Evolutionary conservation across 30 jellyfish, hydroid and myxozoan genomes (phyloP).

Genomic region (Pseudorhiza aurosa): DNA sequence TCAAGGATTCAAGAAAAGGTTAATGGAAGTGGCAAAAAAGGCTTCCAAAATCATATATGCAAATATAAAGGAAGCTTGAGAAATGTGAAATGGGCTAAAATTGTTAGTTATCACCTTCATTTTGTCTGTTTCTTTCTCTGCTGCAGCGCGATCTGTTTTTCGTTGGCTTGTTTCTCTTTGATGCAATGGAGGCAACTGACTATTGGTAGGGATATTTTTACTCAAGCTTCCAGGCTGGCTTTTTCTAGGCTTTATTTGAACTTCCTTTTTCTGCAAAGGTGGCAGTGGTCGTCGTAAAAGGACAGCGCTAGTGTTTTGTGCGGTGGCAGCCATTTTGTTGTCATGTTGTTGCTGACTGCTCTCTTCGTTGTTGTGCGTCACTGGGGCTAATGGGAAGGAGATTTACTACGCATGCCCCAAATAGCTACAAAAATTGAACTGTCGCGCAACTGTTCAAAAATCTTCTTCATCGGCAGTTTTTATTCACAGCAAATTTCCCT

Average conservation of each 20-base stretch:
- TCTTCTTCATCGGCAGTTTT: too few species aligned
- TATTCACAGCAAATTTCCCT: too few species aligned
- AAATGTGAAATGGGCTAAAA: too few species aligned
- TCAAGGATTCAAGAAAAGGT: too few species aligned
- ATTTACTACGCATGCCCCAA: background rate
- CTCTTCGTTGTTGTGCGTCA: background rate
- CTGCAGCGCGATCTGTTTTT: slow-evolving; percentile 31
- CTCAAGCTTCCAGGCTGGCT: background rate
- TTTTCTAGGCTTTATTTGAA: background rate
- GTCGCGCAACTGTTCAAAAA: too few species aligned
- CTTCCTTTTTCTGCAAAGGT: slow-evolving; percentile 44
- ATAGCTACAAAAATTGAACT: too few species aligned
- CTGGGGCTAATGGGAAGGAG: slow-evolving; percentile 9
- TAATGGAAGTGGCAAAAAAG: too few species aligned
- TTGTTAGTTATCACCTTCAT: slow-evolving; percentile 22
- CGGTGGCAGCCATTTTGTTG: slow-evolving; percentile 71
- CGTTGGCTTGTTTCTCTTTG: slow-evolving; percentile 38
- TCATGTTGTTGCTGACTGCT: slow-evolving; percentile 67
- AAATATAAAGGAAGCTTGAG: too few species aligned
- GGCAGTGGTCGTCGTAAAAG: slow-evolving; percentile 69
- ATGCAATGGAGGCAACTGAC: too few species aligned
- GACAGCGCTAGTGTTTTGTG: slow-evolving; percentile 23
- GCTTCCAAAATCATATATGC: too few species aligned
- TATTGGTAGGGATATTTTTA: background rate
- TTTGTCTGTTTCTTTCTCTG: slow-evolving; percentile 16